Evolutionary conservation across 2,888 invertebrate species (phyloP), one percentile per base, ranked within the genome.

Genomic region (Chironomus riparius): DNA sequence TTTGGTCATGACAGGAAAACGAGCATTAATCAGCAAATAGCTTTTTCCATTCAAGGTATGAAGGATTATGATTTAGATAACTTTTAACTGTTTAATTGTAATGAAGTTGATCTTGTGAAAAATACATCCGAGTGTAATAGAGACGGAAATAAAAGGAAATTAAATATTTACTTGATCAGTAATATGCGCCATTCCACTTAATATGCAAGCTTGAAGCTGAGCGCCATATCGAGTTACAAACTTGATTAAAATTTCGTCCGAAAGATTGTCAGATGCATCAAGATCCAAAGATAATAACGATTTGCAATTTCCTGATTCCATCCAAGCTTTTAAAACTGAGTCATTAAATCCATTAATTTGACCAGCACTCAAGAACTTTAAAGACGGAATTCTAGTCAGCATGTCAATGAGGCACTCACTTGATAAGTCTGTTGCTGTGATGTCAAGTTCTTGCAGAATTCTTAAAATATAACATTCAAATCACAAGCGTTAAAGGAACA

Each of bases 271-370:
- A 0, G 98, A 98, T 76, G 96, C 90, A 83, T 96, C 95, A 82
- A 99, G 87, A 84, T 99, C 98, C 77, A 99, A 83, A 0, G 94
- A 95, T 50, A 94, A 91, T 68, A 97, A 85, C 79, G 89, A 89
- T 80, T 90, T 90, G 0, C 91, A 87, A 79, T 90, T 92, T 1
- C 98, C 98, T 75, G 90, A 87, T 81, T 97, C 95, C 84, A 92
- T 88, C 92, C 95, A 96, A 4, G 94, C 91, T 81, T 96, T 95
- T 24, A 99, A 83, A 6, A 98, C 98, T 65, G 91, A 88, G 83
- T 99, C 99, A 79, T 94, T 98, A 82, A 99, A 97, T 18, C 98
- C 97, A 83, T 99, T 99, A 78, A 97, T 90, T 86, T 98, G 97
- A 0, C 98, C 98, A 0, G 98, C 97, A 78, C 95, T 94, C 7